Base-by-base conservation (phyloP, 2,888 invertebrate species). In the Campaea margaritaria region DNA sequence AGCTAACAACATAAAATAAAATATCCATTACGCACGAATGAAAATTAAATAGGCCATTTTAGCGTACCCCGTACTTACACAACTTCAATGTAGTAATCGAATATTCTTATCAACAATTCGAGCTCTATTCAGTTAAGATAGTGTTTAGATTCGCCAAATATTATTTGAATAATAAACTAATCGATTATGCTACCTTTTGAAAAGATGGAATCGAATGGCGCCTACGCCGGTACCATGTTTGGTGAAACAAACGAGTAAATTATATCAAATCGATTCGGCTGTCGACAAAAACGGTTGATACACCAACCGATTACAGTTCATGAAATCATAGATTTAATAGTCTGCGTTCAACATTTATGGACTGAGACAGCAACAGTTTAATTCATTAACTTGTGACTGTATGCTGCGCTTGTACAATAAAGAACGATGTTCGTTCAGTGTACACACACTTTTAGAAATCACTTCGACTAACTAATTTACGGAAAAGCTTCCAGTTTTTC, bases 201-300 rank as follows among this genome's bases (percentile, higher is more conserved):
- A 60, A 61, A 61, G 52, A 52, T 31, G 4, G 16, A 31, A 62
- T 70, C 63, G 58, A 60, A 63, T 70, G 60, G 55, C 54, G 16
- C 14, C 34, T 39, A 31, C 8, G 28, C 49, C 38, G 28, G 46
- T 31, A 53, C 55, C 42, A 56, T 67, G 64, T 72, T 67, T 62
- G 41, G 54, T 50, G 34, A 64, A 70, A 72, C 70, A 65, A 55
- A 16, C 56, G 52, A 41, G 64, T 64, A 54, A 38, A 58, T 62
- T 64, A 58, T 57, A 46, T 41, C 54, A 39, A 59, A 45, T 45
- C 43, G 48, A 45, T 21, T 59, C 21, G 27, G 11, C 21, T 53
- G 53, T 58, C 58, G 43, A 49, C 48, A 44, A 46, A 28, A 36
- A 43, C 47, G 54, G 56, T 43, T 43, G 47, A 50, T 60, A 47